Conservation (phyloP, 92 coral and sea anemone genomes). For the Zoanthus solanderi region DNA sequence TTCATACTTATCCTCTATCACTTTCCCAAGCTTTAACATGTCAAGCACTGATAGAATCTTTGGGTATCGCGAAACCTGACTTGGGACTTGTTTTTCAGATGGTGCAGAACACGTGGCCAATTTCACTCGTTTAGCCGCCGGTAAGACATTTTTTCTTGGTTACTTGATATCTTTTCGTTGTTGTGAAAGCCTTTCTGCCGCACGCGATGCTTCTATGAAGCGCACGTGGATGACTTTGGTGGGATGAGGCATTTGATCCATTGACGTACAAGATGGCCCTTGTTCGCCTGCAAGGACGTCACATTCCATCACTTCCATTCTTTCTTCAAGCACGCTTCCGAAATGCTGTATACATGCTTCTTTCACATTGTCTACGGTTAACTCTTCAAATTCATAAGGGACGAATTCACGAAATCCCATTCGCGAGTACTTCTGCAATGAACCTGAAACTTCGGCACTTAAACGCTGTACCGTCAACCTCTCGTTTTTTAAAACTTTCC, state of each 20-base stretch:
- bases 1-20: conserved; percentile 23
- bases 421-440: conserved; percentile 25
- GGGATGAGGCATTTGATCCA: conserved; percentile 27
- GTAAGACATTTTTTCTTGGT: background rate
- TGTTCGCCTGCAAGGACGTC: conserved; percentile 33
- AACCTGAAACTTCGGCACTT: conserved; percentile 39
- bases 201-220: conserved; percentile 19
- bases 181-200: conserved; percentile 24
- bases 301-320: conserved; percentile 10
- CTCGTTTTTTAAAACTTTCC: conserved; percentile 35
- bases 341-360: conserved; percentile 24
- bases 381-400: conserved; percentile 7
- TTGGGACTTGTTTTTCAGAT: conserved; percentile 23
- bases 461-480: conserved; percentile 37
- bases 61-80: conserved; percentile 41
- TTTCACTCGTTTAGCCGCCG: conserved; percentile 44
- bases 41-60: conserved; percentile 45
- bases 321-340: background rate
- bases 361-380: background rate
- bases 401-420: conserved; percentile 26
- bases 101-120: conserved; percentile 25
- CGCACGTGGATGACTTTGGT: conserved; percentile 49
- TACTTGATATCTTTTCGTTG: background rate
- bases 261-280: conserved; percentile 16
- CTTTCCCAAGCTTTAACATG: conserved; percentile 47